phyloP scores from a whole-genome alignment of 2,888 invertebrate genomes.

The Apamea monoglypha region DNA sequence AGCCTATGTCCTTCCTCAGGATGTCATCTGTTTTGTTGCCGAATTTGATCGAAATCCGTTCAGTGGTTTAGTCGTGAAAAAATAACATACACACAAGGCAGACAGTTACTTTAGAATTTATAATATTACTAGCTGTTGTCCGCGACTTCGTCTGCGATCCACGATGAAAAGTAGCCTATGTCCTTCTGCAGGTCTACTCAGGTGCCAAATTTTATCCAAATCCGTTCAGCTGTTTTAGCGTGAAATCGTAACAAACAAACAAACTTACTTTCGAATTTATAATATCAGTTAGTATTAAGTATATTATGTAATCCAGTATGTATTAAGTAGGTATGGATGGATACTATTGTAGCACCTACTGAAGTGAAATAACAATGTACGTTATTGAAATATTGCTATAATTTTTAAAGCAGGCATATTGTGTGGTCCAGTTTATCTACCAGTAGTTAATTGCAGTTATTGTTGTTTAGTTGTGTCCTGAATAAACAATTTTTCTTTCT shows the following conservation, averaged over 20 bases:
- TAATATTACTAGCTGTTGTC: background rate
- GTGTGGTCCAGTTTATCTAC: background rate
- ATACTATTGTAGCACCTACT: constrained; percentile 9
- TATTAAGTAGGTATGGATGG: too few relatives aligned
- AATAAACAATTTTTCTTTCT: background rate
- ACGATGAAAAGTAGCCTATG: too few relatives aligned
- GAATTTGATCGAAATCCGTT: too few relatives aligned
- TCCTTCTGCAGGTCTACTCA: too few relatives aligned
- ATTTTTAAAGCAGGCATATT: constrained; percentile 18
- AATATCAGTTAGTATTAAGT: background rate
- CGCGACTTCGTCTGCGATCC: too few relatives aligned
- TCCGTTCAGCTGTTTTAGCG: too few relatives aligned
- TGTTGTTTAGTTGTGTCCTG: background rate
- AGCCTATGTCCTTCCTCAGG: background rate
- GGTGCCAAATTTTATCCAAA: too few relatives aligned
- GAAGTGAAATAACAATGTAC: background rate
- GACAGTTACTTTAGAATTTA: background rate
- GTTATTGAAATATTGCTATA: background rate
- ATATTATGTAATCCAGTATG: background rate
- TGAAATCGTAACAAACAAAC: too few relatives aligned
- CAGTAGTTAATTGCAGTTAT: background rate
- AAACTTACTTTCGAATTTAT: too few relatives aligned
- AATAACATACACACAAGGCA: background rate
- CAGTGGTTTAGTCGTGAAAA: background rate
- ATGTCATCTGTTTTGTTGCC: background rate